A percentile compares a stretch with the other conserved stretches of the same genome.
Conservation (phyloP, 1,140 invertebrate genomes). For the Platyura marginata region DNA sequence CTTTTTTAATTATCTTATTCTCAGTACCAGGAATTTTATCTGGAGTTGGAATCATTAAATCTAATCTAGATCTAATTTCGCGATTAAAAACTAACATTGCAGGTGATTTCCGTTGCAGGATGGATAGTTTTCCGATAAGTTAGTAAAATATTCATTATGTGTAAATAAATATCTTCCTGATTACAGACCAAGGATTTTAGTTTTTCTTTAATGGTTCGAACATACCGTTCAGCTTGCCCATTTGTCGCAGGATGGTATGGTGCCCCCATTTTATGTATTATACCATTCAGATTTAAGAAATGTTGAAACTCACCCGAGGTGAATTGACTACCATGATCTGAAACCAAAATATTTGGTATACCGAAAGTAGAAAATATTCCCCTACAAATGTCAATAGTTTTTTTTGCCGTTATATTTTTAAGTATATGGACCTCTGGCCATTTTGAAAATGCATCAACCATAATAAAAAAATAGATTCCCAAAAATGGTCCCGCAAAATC, state of each 20-base stretch:
- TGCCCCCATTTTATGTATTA: slow-evolving; percentile 14
- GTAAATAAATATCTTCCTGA: no score
- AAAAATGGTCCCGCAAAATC: slow-evolving; percentile 13
- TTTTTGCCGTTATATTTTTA: background rate
- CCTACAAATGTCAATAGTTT: background rate
- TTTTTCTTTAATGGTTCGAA: slow-evolving; percentile 19
- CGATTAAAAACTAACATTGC: no score
- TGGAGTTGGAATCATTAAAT: no score
- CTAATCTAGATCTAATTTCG: no score
- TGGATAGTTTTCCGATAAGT: no score
- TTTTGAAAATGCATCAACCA: slow-evolving; percentile 17
- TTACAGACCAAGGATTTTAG: no score
- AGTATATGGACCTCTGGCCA: slow-evolving; percentile 12
- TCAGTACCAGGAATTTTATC: no score
- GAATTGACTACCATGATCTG: background rate
- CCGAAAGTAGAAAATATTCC: slow-evolving; percentile 1
- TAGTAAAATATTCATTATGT: no score
- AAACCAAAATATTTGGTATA: background rate
- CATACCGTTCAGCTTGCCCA: slow-evolving; percentile 16
- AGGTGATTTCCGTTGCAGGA: no score
- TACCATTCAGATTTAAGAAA: slow-evolving; percentile 6
- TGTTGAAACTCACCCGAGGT: slow-evolving; percentile 1
- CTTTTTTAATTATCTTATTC: no score
- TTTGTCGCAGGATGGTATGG: slow-evolving; percentile 20
- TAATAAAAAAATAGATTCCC: slow-evolving; percentile 10